These are phyloP conservation scores for Pseudomyrmex pallidus DNA, from an alignment of 1,140 invertebrate genomes.

Conservation along the genomic window DNA sequence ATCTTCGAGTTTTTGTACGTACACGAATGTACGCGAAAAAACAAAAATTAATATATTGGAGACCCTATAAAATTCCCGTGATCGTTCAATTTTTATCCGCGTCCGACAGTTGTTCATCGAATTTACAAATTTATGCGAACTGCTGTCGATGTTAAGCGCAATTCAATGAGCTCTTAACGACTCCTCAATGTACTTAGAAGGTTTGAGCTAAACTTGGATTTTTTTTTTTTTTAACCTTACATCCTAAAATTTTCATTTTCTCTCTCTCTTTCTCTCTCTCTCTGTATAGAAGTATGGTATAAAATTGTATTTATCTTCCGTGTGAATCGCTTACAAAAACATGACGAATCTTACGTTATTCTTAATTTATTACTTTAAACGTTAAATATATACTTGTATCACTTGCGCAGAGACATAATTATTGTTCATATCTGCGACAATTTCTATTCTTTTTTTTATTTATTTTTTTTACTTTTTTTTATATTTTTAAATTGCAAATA, in stretches of 20 bases:
- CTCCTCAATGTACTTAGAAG: slow-evolving; percentile 55
- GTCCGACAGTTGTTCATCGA: background rate
- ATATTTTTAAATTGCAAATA: slow-evolving; percentile 45
- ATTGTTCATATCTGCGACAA: slow-evolving; percentile 36
- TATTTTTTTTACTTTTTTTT: no score
- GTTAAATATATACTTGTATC: slow-evolving; percentile 71
- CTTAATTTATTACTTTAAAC: slow-evolving; percentile 64
- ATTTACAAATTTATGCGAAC: slow-evolving; percentile 50
- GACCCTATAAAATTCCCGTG: slow-evolving; percentile 4
- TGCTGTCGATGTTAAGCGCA: slow-evolving; percentile 39
- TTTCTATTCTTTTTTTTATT: slow-evolving; percentile 1
- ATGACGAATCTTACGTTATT: slow-evolving; percentile 60
- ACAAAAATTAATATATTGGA: no score
- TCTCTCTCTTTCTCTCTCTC: background rate
- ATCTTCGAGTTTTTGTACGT: no score
- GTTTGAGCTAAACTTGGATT: slow-evolving; percentile 47
- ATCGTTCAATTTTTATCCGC: slow-evolving; percentile 1
- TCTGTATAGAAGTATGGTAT: slow-evolving; percentile 70
- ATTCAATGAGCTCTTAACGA: slow-evolving; percentile 59
- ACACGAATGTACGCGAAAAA: background rate
- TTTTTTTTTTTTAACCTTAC: slow-evolving; percentile 35
- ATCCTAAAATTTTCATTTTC: slow-evolving; percentile 60
- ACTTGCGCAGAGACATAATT: slow-evolving; percentile 59
- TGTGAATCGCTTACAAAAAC: slow-evolving; percentile 61
- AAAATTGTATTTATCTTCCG: slow-evolving; percentile 59